These are phyloP conservation scores for Drosophila mimica DNA, from an alignment of 2,888 invertebrate genomes.

Conservation along the genomic window DNA sequence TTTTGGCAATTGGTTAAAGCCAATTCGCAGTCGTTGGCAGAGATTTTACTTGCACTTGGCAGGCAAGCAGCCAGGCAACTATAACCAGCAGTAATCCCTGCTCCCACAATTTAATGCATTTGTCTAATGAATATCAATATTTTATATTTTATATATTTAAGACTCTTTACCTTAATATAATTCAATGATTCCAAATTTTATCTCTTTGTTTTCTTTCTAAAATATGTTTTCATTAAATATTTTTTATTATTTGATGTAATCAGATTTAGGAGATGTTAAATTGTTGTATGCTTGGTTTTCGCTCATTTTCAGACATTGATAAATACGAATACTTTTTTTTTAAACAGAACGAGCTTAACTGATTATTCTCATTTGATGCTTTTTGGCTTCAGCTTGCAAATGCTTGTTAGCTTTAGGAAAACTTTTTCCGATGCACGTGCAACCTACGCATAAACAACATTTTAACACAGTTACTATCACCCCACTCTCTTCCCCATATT, in stretches of 20 bases:
- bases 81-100: background rate
- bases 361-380: background rate
- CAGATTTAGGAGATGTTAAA: background rate
- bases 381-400: background rate
- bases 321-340: background rate
- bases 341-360: background rate
- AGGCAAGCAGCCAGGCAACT: background rate
- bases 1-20: conserved; percentile 51
- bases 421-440: conserved; percentile 8
- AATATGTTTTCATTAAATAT: background rate
- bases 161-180: background rate
- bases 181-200: background rate
- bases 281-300: no score
- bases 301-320: no score
- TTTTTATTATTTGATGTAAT: background rate
- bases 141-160: background rate
- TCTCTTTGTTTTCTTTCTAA: background rate
- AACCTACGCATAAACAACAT: conserved; percentile 37
- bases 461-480: conserved; percentile 25
- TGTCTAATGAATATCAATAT: background rate
- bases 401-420: conserved; percentile 12
- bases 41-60: conserved; percentile 9
- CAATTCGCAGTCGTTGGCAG: conserved; percentile 42
- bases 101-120: background rate
- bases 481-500: background rate